phyloP scores from a whole-genome alignment of 2,797 vertebrate species.

The Fratercula arctica region DNA sequence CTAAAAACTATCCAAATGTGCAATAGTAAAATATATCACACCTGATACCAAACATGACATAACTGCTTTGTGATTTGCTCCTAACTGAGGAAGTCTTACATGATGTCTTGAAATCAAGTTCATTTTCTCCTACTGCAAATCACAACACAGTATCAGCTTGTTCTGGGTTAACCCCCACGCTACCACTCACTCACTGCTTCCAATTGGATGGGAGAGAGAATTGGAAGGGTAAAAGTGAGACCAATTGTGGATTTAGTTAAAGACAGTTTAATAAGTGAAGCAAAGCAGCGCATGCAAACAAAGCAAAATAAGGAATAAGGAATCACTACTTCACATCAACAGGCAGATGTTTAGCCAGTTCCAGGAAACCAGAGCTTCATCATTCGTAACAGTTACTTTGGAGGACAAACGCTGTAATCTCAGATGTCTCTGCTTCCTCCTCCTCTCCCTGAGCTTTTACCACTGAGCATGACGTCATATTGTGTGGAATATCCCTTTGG shows the following conservation, averaged over 20 bases:
- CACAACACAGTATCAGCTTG: background rate
- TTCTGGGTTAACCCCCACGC: background rate
- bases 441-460: background rate
- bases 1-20: background rate
- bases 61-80: background rate
- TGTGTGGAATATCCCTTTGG: background rate
- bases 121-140: background rate
- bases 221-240: background rate
- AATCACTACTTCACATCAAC: background rate
- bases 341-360: background rate
- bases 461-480: background rate
- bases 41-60: background rate
- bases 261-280: background rate
- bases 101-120: background rate
- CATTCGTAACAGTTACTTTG: background rate
- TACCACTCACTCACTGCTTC: background rate
- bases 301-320: background rate
- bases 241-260: background rate
- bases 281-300: background rate
- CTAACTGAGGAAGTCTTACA: background rate
- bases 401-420: background rate
- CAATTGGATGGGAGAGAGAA: background rate
- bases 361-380: background rate
- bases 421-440: background rate
- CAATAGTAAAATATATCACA: background rate